Base-by-base conservation (phyloP, 2,797 vertebrate species). In the Argya squamiceps region DNA sequence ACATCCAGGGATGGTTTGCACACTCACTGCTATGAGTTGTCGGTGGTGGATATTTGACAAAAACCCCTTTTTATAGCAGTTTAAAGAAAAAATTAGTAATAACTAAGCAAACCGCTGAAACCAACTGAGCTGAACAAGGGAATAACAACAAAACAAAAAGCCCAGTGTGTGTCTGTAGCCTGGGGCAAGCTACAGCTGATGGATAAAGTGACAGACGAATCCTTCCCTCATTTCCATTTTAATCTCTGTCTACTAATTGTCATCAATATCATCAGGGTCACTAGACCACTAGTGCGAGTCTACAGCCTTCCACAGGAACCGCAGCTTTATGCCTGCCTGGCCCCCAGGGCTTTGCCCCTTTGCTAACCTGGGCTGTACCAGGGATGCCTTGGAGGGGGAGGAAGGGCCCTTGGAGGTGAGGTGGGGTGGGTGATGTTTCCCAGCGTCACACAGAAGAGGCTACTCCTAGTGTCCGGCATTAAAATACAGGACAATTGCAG, bases 231-330 rank as follows among this genome's bases (percentile, higher is more conserved):
- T 97, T 97, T 97, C 97, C 97, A 97, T 97, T 97, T 97, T 97
- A 97, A 97, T 97, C 96, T 97, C 96, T 97, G 96, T 92, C 96
- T 96, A 95, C 96, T 97, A 97, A 97, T 97, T 97, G 97, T 97
- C 96, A 97, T 97, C 97, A 97, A 97, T 97, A 96, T 96, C 96
- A 93, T 96, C 95, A 95, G 97, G 96, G 96, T 97, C 97, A 96
- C 94, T 84, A 92, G 97, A 97, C 94, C 96, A 96, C 96, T 96
- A 94, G 95, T 94, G 96, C 77, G 46, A 97, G 96, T 96, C 92
- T 86, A 44, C 90, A 91, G 73, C 96, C 93, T 95, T 96, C 83
- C 23, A 3, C 70, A 78, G 93, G 83, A 84, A 37, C 84, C 1
- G 16, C 10, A 18, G 90, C 91, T 93, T 78, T 87, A 39, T 86